Conservation (phyloP, 2,888 invertebrate species). For the Cheilosia scutellata region DNA sequence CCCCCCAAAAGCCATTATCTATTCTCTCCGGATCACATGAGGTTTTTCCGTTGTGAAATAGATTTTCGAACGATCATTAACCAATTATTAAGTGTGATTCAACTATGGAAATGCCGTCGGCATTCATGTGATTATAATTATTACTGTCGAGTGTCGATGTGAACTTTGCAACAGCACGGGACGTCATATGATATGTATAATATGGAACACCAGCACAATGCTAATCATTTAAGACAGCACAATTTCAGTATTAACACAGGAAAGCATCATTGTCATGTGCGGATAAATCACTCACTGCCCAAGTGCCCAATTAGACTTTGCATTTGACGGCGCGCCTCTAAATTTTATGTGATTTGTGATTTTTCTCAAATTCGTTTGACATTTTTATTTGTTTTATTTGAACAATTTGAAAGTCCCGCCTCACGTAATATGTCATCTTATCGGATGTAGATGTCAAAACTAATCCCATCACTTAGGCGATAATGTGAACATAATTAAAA, state of each 20-base stretch:
- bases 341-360: too few relatives aligned
- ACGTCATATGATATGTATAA: background rate
- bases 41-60: conserved; percentile 8
- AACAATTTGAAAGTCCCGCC: background rate
- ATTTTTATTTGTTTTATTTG: background rate
- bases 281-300: background rate
- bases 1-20: background rate
- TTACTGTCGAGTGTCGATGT: background rate
- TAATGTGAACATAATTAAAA: background rate
- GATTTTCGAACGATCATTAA: background rate
- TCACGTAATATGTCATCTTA: background rate
- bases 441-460: conserved; percentile 4
- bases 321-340: background rate
- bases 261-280: background rate
- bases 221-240: background rate
- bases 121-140: background rate
- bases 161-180: background rate
- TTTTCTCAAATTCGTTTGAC: background rate
- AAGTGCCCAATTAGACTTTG: background rate
- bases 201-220: background rate
- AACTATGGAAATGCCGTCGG: background rate
- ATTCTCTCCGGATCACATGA: conserved; percentile 4
- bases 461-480: too few relatives aligned
- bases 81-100: background rate
- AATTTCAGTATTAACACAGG: background rate